phyloP scores from a whole-genome alignment of 2,113 vertebrate species.

The Empidonax alnorum region DNA sequence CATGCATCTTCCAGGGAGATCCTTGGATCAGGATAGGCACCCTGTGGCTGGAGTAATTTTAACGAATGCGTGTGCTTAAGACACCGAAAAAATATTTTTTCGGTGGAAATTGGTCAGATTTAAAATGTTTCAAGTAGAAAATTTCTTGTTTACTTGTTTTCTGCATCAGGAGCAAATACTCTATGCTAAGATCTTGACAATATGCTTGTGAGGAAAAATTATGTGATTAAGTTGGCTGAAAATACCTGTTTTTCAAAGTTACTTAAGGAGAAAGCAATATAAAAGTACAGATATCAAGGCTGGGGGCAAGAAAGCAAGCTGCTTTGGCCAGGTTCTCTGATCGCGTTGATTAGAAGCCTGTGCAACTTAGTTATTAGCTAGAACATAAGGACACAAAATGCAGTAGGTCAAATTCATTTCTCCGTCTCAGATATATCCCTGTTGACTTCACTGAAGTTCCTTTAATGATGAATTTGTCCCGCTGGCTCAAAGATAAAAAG shows the following conservation, averaged over 20 bases:
- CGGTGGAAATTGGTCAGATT: background rate
- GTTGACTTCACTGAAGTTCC: conserved; percentile 58
- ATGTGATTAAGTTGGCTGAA: background rate
- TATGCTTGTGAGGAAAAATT: background rate
- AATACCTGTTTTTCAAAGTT: background rate
- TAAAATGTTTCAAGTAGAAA: background rate
- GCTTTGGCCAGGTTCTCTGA: conserved; percentile 10
- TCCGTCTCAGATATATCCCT: conserved; percentile 43
- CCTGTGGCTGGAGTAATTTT: background rate
- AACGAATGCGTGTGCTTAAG: background rate
- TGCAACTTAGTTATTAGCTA: conserved; percentile 31
- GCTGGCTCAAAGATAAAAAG: conserved; percentile 71
- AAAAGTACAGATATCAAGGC: background rate
- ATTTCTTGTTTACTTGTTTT: background rate
- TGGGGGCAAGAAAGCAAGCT: background rate
- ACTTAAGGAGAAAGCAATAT: background rate
- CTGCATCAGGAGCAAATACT: background rate
- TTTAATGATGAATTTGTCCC: conserved; percentile 61
- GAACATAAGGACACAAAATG: conserved; percentile 14
- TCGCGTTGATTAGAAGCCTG: background rate
- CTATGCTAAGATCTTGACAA: background rate
- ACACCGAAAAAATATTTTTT: background rate
- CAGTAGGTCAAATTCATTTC: conserved; percentile 54
- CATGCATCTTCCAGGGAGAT: background rate
- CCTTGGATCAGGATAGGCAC: background rate